These are phyloP conservation scores for Papilio protenor DNA, from an alignment of 2,888 invertebrate genomes.

Conservation along the genomic window DNA sequence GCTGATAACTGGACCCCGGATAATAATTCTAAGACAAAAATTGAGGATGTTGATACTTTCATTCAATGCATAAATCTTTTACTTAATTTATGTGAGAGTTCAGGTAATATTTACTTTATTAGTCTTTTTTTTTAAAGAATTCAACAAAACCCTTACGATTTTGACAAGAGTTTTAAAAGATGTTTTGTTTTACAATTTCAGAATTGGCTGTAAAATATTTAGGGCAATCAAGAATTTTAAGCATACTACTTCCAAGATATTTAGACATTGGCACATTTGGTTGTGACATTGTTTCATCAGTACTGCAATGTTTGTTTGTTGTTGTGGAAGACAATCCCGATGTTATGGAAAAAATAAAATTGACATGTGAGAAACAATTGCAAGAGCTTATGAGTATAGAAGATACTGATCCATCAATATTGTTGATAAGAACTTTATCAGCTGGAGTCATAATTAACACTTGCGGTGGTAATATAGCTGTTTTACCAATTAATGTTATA, in stretches of 20 bases:
- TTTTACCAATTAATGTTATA: conserved; percentile 74
- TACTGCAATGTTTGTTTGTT: conserved; percentile 88
- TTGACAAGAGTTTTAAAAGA: neutral
- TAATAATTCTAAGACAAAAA: conserved; percentile 67
- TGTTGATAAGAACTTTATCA: conserved; percentile 83
- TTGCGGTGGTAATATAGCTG: conserved; percentile 71
- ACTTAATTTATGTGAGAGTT: conserved; percentile 89
- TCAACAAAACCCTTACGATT: no score
- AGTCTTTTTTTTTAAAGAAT: no score
- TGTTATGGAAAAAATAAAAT: conserved; percentile 82
- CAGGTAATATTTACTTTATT: conserved; percentile 64
- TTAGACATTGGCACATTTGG: conserved; percentile 85
- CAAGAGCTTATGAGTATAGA: conserved; percentile 71
- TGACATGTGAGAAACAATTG: conserved; percentile 74
- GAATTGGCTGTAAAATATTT: conserved; percentile 86
- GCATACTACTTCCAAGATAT: conserved; percentile 85
- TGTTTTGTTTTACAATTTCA: conserved; percentile 55
- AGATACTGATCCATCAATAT: conserved; percentile 67
- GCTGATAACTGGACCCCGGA: conserved; percentile 82
- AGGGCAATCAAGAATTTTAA: conserved; percentile 86
- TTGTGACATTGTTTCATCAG: conserved; percentile 81
- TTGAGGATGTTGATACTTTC: conserved; percentile 87
- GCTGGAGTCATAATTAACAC: conserved; percentile 85
- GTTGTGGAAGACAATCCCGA: conserved; percentile 88
- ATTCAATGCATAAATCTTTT: conserved; percentile 87